These are phyloP conservation scores for Mus spicilegus DNA, from an alignment of 2,113 vertebrate genomes.

Conservation along the genomic window DNA sequence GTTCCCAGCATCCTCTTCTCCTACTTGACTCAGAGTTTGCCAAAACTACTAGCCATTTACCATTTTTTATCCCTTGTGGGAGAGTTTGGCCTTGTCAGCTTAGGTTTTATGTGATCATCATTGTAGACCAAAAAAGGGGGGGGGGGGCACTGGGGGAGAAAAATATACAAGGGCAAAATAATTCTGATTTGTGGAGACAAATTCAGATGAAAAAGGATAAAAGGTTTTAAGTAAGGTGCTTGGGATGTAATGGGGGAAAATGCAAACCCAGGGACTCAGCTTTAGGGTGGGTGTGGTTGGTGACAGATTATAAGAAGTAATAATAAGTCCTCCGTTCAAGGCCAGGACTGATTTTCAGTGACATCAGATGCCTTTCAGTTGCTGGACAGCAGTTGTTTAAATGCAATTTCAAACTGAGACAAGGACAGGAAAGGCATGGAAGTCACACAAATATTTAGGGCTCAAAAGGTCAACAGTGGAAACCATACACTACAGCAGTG, in stretches of 20 bases:
- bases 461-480: neutral
- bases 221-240: neutral
- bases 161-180: neutral
- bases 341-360: neutral
- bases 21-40: neutral
- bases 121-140: neutral
- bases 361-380: neutral
- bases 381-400: neutral
- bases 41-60: neutral
- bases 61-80: neutral
- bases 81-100: neutral
- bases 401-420: neutral
- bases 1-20: neutral
- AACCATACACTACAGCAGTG: neutral
- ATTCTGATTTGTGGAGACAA: neutral
- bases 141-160: accelerated
- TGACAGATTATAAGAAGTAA: neutral
- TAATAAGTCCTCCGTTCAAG: neutral
- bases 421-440: neutral
- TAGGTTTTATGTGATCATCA: neutral
- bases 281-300: neutral
- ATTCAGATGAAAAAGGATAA: too few species aligned
- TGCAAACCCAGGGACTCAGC: neutral
- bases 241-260: neutral
- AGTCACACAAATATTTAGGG: neutral